Base-by-base conservation (phyloP, 1,140 invertebrate species). In the Temnothorax nylanderi region DNA sequence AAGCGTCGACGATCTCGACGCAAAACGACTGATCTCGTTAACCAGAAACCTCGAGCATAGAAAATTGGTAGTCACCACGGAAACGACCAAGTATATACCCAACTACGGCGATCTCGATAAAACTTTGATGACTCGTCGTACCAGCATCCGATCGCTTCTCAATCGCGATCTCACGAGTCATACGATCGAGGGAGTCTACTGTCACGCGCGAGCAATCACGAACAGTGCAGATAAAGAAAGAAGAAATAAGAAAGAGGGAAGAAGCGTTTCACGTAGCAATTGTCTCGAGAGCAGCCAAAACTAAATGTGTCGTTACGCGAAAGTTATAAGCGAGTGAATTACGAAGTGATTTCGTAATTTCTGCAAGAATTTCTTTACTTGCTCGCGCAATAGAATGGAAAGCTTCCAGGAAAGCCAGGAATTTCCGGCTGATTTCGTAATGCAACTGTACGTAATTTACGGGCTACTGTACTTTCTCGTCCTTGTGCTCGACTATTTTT, bases 401-500 rank as follows among this genome's bases (percentile, higher is more conserved):
- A 32, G 44, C 8, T 49, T 47, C 0, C n/a, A 16, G 11, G 78
- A 88, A 34, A 34, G 51, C 64, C 62, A 21, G 18, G 69, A 62
- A 60, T 84, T 71, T 60, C 76, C 78, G 26, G 26, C 37, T 54
- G 88, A 93, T 18, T 91, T 89, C 67, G 58, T 93, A 34, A 62
- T 88, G 51, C 77, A 77, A 65, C 85, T 93, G 21, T 93, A 93
- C 74, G 34, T 90, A 13, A 88, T 87, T 51, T 93, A 93, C 16
- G 85, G 44, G 3, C 7, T 90, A 0, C 69, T 93, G 11, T 91
- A 92, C 21, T 64, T 93, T 0, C 47, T 91, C 13, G 85, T 92
- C 2, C 84, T 93, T 34, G 4, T 92, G 11, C 81, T 93, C 10
- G 89, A 93, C 51, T 89, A 92, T 93, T 93, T 93, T 93, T 93